Percentiles rank a stretch among this genome's conserved stretches.
Conservation (phyloP, 2,888 invertebrate species). For the Volucella inflata region DNA sequence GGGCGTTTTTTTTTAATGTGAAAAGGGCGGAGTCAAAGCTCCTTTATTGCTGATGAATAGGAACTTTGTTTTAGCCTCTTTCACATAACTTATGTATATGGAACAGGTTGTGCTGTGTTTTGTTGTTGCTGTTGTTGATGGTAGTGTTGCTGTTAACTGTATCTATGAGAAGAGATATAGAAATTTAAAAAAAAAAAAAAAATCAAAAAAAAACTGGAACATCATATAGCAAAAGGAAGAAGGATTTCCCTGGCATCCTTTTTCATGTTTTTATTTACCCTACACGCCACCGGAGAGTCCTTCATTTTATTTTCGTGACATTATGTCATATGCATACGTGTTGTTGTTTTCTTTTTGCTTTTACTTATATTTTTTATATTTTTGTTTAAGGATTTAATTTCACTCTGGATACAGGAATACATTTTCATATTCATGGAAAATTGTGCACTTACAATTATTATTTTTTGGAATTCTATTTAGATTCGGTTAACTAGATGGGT, state of each 20-base stretch:
- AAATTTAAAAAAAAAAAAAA: slow-evolving; percentile 30
- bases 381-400: slow-evolving; percentile 67
- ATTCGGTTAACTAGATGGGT: too few species aligned
- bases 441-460: slow-evolving; percentile 63
- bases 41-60: slow-evolving; percentile 72
- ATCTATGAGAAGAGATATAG: slow-evolving; percentile 43
- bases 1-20: slow-evolving; percentile 65
- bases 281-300: slow-evolving; percentile 35
- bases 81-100: slow-evolving; percentile 62
- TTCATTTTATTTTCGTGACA: slow-evolving; percentile 58
- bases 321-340: slow-evolving; percentile 68
- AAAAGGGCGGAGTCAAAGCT: slow-evolving; percentile 77
- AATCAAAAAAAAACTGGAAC: slow-evolving; percentile 49
- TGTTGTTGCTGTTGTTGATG: too few species aligned
- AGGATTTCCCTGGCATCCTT: slow-evolving; percentile 56
- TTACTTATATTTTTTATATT: background rate
- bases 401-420: slow-evolving; percentile 48
- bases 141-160: slow-evolving; percentile 44
- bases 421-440: slow-evolving; percentile 73
- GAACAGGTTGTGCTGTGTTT: slow-evolving; percentile 46
- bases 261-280: slow-evolving; percentile 69
- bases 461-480: slow-evolving; percentile 9
- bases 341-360: background rate
- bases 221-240: slow-evolving; percentile 32
- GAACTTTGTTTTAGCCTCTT: slow-evolving; percentile 71